Conservation (phyloP, 2,797 vertebrate species). For the Smutsia temminckii region DNA sequence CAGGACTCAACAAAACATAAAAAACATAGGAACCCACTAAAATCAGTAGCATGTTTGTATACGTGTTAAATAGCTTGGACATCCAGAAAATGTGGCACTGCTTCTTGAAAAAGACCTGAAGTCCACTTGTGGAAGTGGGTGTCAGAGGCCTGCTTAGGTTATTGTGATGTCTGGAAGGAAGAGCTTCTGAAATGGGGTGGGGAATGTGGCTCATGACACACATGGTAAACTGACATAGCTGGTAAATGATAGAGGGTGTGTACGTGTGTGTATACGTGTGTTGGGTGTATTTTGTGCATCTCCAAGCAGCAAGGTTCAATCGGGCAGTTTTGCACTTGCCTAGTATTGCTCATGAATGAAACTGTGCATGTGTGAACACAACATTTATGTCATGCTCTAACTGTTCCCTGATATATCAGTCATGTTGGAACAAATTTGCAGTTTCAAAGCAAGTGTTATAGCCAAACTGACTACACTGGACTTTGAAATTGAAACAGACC, state of each 20-base stretch:
- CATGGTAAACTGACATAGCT: not conserved
- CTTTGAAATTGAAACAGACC: not conserved
- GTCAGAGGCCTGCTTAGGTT: not conserved
- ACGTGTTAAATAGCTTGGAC: not conserved
- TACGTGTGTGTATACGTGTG: fast-evolving
- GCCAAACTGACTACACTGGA: not conserved
- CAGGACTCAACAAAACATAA: not conserved
- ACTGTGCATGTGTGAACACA: not conserved
- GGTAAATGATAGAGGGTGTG: no score
- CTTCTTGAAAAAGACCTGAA: not conserved
- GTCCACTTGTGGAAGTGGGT: not conserved
- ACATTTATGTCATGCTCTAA: no score
- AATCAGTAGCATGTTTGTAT: not conserved
- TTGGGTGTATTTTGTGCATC: no score
- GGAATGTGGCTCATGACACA: no score
- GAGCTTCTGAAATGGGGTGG: not conserved
- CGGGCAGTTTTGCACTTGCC: not conserved
- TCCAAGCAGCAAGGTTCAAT: not conserved
- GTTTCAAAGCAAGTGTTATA: not conserved
- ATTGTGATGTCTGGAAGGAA: not conserved
- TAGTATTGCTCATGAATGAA: not conserved
- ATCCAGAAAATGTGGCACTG: no score
- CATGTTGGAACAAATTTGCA: not conserved
- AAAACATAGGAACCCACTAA: not conserved
- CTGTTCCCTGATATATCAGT: not conserved